These are phyloP conservation scores for Cataglyphis albicans DNA, from an alignment of 2,888 invertebrate species.

Conservation along the genomic window DNA sequence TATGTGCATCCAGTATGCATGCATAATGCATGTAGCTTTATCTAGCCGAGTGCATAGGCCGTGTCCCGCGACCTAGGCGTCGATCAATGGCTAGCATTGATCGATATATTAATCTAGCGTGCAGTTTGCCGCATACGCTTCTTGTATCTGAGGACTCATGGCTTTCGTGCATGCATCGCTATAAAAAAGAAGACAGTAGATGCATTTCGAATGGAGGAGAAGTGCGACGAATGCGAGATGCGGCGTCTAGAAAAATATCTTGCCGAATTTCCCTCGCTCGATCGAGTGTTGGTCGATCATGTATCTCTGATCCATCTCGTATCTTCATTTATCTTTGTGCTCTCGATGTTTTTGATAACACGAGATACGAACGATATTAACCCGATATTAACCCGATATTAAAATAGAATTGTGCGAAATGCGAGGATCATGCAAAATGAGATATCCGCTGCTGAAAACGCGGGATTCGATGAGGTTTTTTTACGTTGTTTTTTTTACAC, in stretches of 20 bases:
- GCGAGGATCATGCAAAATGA: conserved; percentile 15
- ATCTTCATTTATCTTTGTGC: not conserved
- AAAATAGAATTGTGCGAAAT: not conserved
- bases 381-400: conserved; percentile 9
- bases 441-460: not conserved
- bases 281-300: not conserved
- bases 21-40: conserved; percentile 67
- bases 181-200: not conserved
- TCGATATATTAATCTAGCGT: conserved; percentile 69
- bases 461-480: conserved; percentile 1
- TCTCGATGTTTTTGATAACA: not conserved
- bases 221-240: not conserved
- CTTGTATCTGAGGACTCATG: conserved; percentile 1
- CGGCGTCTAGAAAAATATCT: not conserved
- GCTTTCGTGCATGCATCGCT: conserved; percentile 2
- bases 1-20: conserved; percentile 57
- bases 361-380: conserved; percentile 22
- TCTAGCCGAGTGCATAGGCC: conserved; percentile 61
- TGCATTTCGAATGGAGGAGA: not conserved
- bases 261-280: not conserved
- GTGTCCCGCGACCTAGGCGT: conserved; percentile 53
- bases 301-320: not conserved
- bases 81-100: conserved; percentile 71
- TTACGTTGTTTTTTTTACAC: conserved; percentile 16
- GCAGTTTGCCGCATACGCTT: conserved; percentile 32